These are phyloP conservation scores for Colinus virginianus DNA, from an alignment of 2,113 vertebrate species.

Conservation along the genomic window DNA sequence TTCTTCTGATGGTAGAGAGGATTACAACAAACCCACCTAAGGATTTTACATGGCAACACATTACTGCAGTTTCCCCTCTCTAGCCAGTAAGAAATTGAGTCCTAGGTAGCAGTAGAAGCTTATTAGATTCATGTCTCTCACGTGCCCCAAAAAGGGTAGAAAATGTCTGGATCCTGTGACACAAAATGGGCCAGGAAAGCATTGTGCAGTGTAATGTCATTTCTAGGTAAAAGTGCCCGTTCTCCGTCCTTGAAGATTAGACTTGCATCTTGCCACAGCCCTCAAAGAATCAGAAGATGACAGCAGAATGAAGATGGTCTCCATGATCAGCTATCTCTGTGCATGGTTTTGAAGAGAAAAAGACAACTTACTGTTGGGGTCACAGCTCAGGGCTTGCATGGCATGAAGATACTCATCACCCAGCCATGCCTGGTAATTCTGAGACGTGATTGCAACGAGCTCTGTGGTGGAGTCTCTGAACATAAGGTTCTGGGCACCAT, in stretches of 20 bases:
- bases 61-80: neutral
- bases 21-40: neutral
- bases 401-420: constrained; percentile 82
- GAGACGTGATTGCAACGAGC: constrained; percentile 74
- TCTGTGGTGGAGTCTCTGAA: constrained; percentile 86
- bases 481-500: constrained; percentile 79
- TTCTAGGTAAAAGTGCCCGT: neutral
- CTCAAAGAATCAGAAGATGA: neutral
- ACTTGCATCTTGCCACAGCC: neutral
- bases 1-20: neutral
- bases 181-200: neutral
- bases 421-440: constrained; percentile 88
- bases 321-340: neutral
- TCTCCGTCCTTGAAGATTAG: neutral
- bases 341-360: neutral
- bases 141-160: neutral
- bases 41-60: neutral
- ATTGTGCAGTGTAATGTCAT: neutral
- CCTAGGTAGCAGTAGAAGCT: neutral
- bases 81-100: neutral
- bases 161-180: neutral
- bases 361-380: constrained; percentile 78
- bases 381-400: constrained; percentile 87
- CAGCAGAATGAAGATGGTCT: neutral
- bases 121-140: neutral